Conservation (phyloP, 1,140 invertebrate genomes). For the Adoxophyes honmai region DNA sequence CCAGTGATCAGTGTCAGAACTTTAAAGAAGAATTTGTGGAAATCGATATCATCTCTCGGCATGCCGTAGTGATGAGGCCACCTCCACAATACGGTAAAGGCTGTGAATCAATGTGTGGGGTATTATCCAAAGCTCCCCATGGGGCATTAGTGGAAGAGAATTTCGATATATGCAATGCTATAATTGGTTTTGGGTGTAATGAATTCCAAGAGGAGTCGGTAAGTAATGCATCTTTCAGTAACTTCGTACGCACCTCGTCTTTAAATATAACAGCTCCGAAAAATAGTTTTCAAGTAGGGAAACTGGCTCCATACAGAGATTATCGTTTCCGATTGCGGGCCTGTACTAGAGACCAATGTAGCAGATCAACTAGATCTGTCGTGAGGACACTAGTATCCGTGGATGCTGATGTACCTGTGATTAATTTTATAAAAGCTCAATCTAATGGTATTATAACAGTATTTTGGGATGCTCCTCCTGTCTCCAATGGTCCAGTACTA, state of each 20-base stretch:
- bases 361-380: slow-evolving; percentile 39
- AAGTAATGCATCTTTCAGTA: slow-evolving; percentile 35
- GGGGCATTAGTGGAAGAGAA: slow-evolving; percentile 55
- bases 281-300: slow-evolving; percentile 44
- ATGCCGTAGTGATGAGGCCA: slow-evolving; percentile 54
- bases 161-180: slow-evolving; percentile 55
- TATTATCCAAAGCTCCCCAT: slow-evolving; percentile 44
- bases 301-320: slow-evolving; percentile 56
- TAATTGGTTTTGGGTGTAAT: slow-evolving; percentile 34
- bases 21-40: slow-evolving; percentile 34
- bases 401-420: slow-evolving; percentile 43
- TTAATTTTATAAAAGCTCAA: slow-evolving; percentile 26
- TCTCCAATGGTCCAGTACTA: slow-evolving; percentile 54
- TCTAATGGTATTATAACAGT: slow-evolving; percentile 36
- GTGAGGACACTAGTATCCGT: slow-evolving; percentile 49
- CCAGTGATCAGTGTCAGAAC: slow-evolving; percentile 42
- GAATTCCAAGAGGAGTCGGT: slow-evolving; percentile 26
- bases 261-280: slow-evolving; percentile 40
- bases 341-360: slow-evolving; percentile 43
- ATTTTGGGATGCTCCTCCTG: slow-evolving; percentile 49
- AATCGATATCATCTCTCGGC: slow-evolving; percentile 46
- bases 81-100: slow-evolving; percentile 54
- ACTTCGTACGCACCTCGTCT: slow-evolving; percentile 35
- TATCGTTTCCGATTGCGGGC: slow-evolving; percentile 58
- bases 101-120: slow-evolving; percentile 61